Evolutionary conservation across 2,113 vertebrate species (phyloP), one percentile per base, ranked within the genome.

Genomic region (Spea bombifrons): DNA sequence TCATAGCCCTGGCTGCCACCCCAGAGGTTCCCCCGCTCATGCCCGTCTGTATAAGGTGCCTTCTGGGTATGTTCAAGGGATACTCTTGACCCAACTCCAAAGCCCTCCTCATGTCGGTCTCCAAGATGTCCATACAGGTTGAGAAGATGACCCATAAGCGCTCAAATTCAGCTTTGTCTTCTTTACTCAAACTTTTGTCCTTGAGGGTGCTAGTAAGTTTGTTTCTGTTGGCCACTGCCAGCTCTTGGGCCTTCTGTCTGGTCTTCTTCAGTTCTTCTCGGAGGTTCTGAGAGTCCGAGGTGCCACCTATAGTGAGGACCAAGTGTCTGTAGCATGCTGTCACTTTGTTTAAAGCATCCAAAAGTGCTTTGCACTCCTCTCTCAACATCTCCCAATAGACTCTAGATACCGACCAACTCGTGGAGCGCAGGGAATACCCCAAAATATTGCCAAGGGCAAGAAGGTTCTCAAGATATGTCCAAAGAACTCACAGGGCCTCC

Each of bases 91-190:
- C 94, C 80, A 99, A 92, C 82, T 95, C 94, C 86, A 99, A 85
- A 10, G 96, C 95, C 53, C 96, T 86, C 75, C 92, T 92, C 96
- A 99, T 98, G 89, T 99, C 96, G 78, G 93, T 93, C 87, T 99
- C 96, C 87, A 99, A 88, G 69, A 98, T 89, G 82, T 99, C 97
- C 93, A 99, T 89, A 89, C 96, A 96, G 86, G 95, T 95, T 5
- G 95, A 94, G 83, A 99, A 98, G n/a, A 96, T 88, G 80, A 98
- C 97, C 97, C 97, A 99, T 16, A 99, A 91, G 64, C 96, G 92
- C 90, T 98, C 96, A 52, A 97, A 96, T 85, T 99, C 97, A 2
- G 89, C 85, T 55, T 94, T 93, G 75, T 98, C 96, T 53, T 98
- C 96, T 7, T 92, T 91, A 81, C 89, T 92, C 84, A 95, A 87